Conservation (phyloP, 2,888 invertebrate species). For the Ichneumoninae sp. region DNA sequence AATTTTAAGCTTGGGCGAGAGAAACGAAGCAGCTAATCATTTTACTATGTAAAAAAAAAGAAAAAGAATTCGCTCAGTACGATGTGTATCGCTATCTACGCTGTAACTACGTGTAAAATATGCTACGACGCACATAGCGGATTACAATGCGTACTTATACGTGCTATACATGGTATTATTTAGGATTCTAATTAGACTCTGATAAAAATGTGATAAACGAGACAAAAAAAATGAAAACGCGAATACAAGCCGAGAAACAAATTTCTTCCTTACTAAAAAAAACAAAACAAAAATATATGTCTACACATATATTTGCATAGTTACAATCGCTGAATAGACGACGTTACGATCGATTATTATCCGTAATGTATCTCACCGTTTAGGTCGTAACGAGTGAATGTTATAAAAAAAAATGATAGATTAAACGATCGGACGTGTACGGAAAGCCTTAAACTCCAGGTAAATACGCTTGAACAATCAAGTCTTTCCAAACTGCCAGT, state of each 20-base stretch:
- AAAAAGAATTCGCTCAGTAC: constrained; percentile 40
- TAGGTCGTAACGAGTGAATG: constrained; percentile 32
- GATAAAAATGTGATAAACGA: constrained; percentile 55
- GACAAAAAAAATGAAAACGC: constrained; percentile 21
- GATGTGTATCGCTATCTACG: constrained; percentile 40
- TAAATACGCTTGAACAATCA: constrained; percentile 64
- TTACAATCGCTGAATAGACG: constrained; percentile 26
- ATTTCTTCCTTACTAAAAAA: constrained; percentile 53
- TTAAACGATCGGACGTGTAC: constrained; percentile 7
- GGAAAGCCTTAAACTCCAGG: constrained; percentile 40
- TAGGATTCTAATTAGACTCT: constrained; percentile 44
- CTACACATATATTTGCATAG: constrained; percentile 42
- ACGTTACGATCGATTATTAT: constrained; percentile 5
- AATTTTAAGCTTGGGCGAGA: constrained; percentile 71
- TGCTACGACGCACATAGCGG: constrained; percentile 44
- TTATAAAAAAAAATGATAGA: constrained; percentile 6
- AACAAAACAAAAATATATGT: constrained; percentile 27
- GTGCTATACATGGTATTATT: constrained; percentile 31
- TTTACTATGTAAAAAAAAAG: constrained; percentile 51
- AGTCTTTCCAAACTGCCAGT: constrained; percentile 72
- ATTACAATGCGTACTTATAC: constrained; percentile 14
- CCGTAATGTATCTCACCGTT: background rate
- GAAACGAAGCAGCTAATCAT: constrained; percentile 56
- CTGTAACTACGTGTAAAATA: constrained; percentile 32
- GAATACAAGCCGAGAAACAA: constrained; percentile 53